Evolutionary conservation across 2,113 vertebrate genomes (phyloP).

Genomic region (Limanda limanda): DNA sequence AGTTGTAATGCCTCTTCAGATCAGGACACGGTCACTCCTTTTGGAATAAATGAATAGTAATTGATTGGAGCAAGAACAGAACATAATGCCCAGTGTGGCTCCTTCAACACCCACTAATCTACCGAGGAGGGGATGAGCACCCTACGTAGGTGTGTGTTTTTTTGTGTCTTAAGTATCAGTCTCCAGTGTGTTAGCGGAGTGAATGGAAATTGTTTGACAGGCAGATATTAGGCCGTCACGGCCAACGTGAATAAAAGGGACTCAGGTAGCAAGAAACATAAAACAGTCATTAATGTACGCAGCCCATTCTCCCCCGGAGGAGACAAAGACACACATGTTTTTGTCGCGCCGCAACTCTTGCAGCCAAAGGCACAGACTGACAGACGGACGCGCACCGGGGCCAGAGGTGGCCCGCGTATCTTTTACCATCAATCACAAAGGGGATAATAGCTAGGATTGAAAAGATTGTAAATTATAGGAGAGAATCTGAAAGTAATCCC

Average conservation of each 20-base stretch:
- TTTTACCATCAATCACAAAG: slow-evolving; percentile 33
- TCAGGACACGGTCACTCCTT: slow-evolving; percentile 70
- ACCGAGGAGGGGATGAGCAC: slow-evolving; percentile 48
- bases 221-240: slow-evolving; percentile 79
- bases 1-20: slow-evolving; percentile 68
- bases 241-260: slow-evolving; percentile 71
- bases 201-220: slow-evolving; percentile 79
- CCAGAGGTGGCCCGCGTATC: slow-evolving; percentile 55
- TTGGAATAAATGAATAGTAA: slow-evolving; percentile 80
- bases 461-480: slow-evolving; percentile 66
- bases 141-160: slow-evolving; percentile 71
- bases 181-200: slow-evolving; percentile 58
- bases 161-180: slow-evolving; percentile 76
- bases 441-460: slow-evolving; percentile 59
- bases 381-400: slow-evolving; percentile 29
- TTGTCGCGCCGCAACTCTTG: slow-evolving; percentile 18
- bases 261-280: slow-evolving; percentile 67
- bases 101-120: slow-evolving; percentile 73
- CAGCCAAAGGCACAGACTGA: slow-evolving; percentile 31
- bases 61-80: slow-evolving; percentile 75
- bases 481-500: slow-evolving; percentile 39
- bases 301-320: slow-evolving; percentile 36
- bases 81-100: slow-evolving; percentile 69
- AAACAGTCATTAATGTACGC: slow-evolving; percentile 76
- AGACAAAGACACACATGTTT: slow-evolving; percentile 66